phyloP scores from a whole-genome alignment of 2,797 vertebrate genomes.

The Mormyrus proboscirostris region DNA sequence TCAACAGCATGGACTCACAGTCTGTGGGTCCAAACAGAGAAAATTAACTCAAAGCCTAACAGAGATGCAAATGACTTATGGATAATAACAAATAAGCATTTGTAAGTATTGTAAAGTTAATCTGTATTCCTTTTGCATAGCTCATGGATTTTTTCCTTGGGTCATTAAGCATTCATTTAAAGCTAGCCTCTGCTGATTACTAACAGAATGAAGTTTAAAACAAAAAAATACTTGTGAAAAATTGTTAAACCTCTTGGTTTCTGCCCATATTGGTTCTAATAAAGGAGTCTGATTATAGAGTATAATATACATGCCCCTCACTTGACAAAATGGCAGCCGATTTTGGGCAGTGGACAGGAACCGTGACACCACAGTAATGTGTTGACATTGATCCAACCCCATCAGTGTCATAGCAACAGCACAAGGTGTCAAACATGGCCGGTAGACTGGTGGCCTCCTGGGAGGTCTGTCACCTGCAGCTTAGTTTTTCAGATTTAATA shows the following conservation, averaged over 20 bases:
- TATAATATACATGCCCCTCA: background rate
- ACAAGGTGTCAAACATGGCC: background rate
- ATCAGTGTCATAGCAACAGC: background rate
- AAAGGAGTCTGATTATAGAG: background rate
- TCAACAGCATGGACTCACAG: background rate
- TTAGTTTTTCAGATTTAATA: background rate
- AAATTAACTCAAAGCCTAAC: background rate
- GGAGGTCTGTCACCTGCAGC: background rate
- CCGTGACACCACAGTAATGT: background rate
- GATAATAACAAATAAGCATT: background rate
- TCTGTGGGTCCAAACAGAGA: background rate
- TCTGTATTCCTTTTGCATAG: background rate
- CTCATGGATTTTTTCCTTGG: background rate
- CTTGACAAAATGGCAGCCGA: background rate
- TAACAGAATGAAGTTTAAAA: background rate
- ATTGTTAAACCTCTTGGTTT: background rate
- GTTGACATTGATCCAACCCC: background rate
- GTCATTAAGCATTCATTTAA: background rate
- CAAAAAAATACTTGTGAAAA: background rate
- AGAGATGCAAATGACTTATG: background rate
- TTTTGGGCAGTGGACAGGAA: background rate
- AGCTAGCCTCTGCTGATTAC: background rate
- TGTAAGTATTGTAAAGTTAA: background rate
- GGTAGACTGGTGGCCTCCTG: background rate
- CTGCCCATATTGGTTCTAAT: background rate